Evolutionary conservation across 2,888 invertebrate species (phyloP).

Genomic region (Tanypteryx hageni): DNA sequence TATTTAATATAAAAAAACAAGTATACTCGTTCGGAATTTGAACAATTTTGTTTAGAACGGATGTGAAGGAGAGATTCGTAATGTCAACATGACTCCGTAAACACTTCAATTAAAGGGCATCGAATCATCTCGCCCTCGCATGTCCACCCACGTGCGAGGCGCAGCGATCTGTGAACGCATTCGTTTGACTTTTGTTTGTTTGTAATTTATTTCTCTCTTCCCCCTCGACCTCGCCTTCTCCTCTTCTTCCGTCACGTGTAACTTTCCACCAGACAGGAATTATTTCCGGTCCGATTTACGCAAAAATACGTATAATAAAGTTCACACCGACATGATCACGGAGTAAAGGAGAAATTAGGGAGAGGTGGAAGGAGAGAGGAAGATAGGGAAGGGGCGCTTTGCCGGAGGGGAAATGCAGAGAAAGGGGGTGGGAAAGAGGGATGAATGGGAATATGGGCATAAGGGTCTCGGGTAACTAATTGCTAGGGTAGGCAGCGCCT

Average conservation of each 20-base stretch:
- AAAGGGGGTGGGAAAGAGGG: background rate
- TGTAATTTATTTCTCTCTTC: conserved; percentile 42
- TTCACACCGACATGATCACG: conserved; percentile 34
- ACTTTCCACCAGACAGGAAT: conserved; percentile 48
- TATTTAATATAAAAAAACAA: no score
- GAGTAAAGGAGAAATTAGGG: background rate
- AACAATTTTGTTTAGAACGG: no score
- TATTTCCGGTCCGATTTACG: conserved; percentile 60
- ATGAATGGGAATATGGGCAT: conserved; percentile 53
- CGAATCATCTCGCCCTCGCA: background rate
- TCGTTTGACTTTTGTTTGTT: conserved; percentile 59
- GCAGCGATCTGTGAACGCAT: conserved; percentile 40
- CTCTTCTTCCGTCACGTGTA: conserved; percentile 24
- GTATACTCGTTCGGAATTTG: no score
- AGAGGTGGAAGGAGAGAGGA: background rate
- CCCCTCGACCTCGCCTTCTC: background rate
- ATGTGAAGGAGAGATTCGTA: no score
- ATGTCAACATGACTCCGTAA: background rate
- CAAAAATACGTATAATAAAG: conserved; percentile 55
- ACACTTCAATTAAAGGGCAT: background rate
- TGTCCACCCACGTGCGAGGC: background rate
- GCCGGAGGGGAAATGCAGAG: background rate
- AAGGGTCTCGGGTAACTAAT: conserved; percentile 64
- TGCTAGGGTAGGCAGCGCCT: conserved; percentile 26
- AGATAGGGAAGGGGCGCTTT: background rate